These are phyloP conservation scores for Erebia epiphron DNA, from an alignment of 2,888 invertebrate genomes.

Conservation along the genomic window DNA sequence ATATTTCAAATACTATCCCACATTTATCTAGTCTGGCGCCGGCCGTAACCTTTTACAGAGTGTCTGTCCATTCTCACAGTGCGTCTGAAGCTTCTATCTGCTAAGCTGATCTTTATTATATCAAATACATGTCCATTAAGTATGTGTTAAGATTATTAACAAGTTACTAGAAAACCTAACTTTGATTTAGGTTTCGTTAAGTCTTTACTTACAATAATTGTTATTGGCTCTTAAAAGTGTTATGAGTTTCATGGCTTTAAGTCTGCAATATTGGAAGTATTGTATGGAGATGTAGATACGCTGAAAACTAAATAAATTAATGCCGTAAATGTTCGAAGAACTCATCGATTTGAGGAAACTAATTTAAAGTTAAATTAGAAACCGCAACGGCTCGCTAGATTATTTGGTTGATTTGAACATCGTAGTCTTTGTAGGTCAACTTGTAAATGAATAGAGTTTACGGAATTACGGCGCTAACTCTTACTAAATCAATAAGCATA, in stretches of 20 bases:
- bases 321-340: background rate
- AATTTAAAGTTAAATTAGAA: conserved; percentile 30
- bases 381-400: conserved; percentile 20
- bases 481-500: background rate
- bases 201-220: too few relatives aligned
- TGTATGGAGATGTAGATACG: background rate
- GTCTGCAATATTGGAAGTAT: background rate
- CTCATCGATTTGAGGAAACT: conserved; percentile 15
- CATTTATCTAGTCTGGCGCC: conserved; percentile 22
- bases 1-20: conserved; percentile 19
- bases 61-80: background rate
- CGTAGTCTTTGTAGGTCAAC: conserved; percentile 15
- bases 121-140: conserved; percentile 7
- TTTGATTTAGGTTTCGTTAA: background rate
- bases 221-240: background rate
- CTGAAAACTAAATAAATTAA: background rate
- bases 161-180: background rate
- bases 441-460: conserved; percentile 3
- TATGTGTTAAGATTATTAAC: background rate
- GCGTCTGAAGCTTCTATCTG: background rate
- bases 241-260: background rate
- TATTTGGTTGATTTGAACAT: conserved; percentile 21
- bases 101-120: conserved; percentile 2
- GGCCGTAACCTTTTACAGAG: conserved; percentile 24
- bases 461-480: background rate